Evolutionary conservation across 2,113 vertebrate species (phyloP).

Genomic region (Apteryx mantelli): DNA sequence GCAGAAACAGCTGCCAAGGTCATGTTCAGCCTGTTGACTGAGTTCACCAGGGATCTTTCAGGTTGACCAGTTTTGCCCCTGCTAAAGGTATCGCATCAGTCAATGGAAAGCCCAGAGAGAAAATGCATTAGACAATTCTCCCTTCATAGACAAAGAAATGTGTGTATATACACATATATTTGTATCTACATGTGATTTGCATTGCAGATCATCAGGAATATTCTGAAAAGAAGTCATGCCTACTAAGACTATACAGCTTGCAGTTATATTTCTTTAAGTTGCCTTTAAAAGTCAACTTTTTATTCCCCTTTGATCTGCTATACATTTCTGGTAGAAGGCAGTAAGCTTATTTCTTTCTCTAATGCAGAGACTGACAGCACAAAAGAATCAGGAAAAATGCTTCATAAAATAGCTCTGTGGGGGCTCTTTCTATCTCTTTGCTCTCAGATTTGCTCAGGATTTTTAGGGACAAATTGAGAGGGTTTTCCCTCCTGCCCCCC

Average conservation of each 20-base stretch:
- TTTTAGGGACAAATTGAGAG: constrained; percentile 8
- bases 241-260: background rate
- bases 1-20: constrained; percentile 66
- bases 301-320: background rate
- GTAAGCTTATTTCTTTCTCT: background rate
- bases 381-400: background rate
- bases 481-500: background rate
- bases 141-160: constrained; percentile 11
- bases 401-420: background rate
- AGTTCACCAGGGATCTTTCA: constrained; percentile 41
- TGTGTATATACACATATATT: background rate
- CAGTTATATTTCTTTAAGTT: background rate
- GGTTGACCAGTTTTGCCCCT: constrained; percentile 2
- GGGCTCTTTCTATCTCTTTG: background rate
- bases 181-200: background rate
- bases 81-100: background rate
- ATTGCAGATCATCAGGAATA: background rate
- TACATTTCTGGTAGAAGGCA: background rate
- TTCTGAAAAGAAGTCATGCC: background rate
- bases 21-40: constrained; percentile 28
- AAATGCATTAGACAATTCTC: background rate
- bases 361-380: background rate
- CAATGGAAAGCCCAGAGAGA: constrained; percentile 23
- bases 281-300: background rate
- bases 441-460: background rate